phyloP scores from a whole-genome alignment of 2,888 invertebrate genomes.

The Priocnemis perturbator region DNA sequence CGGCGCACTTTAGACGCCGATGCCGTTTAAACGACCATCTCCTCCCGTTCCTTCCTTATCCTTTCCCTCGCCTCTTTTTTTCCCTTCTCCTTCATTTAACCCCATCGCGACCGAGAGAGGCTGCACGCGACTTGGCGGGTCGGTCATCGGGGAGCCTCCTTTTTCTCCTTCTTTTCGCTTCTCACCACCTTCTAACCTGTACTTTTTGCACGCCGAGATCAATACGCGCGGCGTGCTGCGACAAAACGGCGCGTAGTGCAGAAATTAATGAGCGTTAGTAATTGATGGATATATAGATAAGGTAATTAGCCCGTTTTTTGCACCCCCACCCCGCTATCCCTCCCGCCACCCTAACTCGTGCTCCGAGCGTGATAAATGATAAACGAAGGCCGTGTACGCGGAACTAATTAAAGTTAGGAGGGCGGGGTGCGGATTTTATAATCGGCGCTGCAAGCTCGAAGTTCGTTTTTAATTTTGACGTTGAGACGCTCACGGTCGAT shows the following conservation, averaged over 20 bases:
- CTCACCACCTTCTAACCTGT: no score
- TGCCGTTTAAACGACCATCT: slow-evolving; percentile 27
- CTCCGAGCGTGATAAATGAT: no score
- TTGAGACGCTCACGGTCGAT: no score
- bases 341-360: no score
- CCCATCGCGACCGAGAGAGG: not conserved
- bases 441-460: no score
- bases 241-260: slow-evolving; percentile 1
- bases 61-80: not conserved
- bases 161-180: not conserved
- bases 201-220: not conserved
- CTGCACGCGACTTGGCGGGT: not conserved
- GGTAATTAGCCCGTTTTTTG: not conserved
- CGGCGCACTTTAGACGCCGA: slow-evolving; percentile 16
- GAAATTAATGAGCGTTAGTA: not conserved
- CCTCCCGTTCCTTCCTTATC: not conserved
- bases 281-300: slow-evolving; percentile 5
- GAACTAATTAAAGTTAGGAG: no score
- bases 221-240: slow-evolving; percentile 5
- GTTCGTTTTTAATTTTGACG: no score
- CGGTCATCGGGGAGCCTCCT: not conserved
- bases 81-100: not conserved
- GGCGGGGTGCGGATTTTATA: no score
- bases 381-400: no score
- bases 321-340: no score